Percentiles rank a stretch among this genome's conserved stretches.
phyloP scores from a whole-genome alignment of 92 coral and sea anemone genomes.

The Galaxea fascicularis region DNA sequence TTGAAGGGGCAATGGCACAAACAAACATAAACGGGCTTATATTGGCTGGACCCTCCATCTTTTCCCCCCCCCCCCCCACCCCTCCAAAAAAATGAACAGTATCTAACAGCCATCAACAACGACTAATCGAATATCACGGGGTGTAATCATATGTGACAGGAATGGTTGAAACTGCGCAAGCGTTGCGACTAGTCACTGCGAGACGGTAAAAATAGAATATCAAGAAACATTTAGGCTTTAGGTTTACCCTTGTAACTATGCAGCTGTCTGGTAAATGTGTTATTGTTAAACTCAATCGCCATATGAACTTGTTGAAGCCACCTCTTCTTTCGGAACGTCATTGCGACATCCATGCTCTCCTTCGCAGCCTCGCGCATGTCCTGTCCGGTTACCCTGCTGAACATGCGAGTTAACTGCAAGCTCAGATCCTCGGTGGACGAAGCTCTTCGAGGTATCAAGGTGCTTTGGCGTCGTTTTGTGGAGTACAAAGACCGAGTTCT shows the following conservation, averaged over 20 bases:
- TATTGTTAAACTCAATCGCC: conserved; percentile 87
- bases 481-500: conserved; percentile 33
- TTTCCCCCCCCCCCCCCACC: too few species aligned
- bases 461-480: conserved; percentile 12
- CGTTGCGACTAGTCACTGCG: too few species aligned
- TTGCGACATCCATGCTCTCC: conserved; percentile 89
- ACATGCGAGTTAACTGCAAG: conserved; percentile 67
- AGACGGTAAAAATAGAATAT: not conserved
- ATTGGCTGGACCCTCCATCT: too few species aligned
- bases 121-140: too few species aligned
- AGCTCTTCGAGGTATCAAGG: conserved; percentile 51
- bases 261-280: conserved; percentile 82
- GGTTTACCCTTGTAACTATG: conserved; percentile 10
- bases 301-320: conserved; percentile 94
- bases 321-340: conserved; percentile 86
- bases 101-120: too few species aligned
- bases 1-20: too few species aligned
- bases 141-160: too few species aligned
- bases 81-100: too few species aligned
- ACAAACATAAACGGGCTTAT: too few species aligned
- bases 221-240: not conserved
- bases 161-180: too few species aligned
- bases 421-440: conserved; percentile 71
- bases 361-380: conserved; percentile 83
- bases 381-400: conserved; percentile 81